Evolutionary conservation across 2,113 vertebrate genomes (phyloP), one percentile per base, ranked within the genome.

Genomic region (Bolborhynchus lineola): DNA sequence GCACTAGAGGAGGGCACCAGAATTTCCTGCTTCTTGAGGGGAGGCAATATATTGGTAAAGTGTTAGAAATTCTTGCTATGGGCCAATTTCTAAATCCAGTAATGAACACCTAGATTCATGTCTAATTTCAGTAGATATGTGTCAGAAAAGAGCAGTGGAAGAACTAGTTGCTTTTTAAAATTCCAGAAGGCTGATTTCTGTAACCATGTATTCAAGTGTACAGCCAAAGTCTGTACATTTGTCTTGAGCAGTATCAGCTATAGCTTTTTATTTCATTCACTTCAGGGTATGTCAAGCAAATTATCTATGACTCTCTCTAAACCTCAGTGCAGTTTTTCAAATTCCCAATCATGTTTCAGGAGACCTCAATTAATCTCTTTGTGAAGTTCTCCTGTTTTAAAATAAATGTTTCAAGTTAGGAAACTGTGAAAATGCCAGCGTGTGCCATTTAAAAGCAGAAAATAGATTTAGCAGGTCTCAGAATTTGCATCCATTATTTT

Each of bases 351-450:
- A 94, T 18, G 28, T 79, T 95, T 94, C 2, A 10, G 78, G 81
- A 96, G 69, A 90, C 65, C 25, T 44, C 70, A 90, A 6, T 96
- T 92, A 88, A 81, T 97, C 75, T 91, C 70, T 88, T 64, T 72
- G 13, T 87, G 50, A 96, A 90, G n/a, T 60, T 81, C 83, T 15
- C 10, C 7, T 63, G 78, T 80, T 75, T 53, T 3, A 4, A 95
- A 84, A 70, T 37, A 70, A 82, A 74, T 37, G 16, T 78, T 90
- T 81, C 18, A 74, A 57, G 49, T 90, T 80, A 69, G 39, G 57
- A 93, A 67, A 70, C 31, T 35, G 13, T 95, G 67, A 75, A 94
- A 55, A 75, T 62, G 31, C 25, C 62, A n/a, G 8, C 11, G 13
- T 67, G 19, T 80, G 57, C 67, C 35, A 52, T 88, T 88, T 95